These are phyloP conservation scores for Pseudolaguvia tuberculata DNA, from an alignment of 2,113 vertebrate species.

Conservation along the genomic window DNA sequence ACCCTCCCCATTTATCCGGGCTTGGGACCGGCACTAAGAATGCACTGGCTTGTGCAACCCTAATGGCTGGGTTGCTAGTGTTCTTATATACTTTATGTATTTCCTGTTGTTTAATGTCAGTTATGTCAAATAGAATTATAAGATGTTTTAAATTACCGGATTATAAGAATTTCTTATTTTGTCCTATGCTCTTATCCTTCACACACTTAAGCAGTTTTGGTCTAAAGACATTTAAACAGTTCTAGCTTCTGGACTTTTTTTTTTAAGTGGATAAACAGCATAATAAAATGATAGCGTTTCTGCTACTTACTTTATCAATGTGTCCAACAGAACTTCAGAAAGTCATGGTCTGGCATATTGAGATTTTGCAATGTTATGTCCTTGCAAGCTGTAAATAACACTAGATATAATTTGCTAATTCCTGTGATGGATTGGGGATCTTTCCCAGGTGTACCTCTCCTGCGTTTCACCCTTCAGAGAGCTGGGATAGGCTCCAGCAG, in stretches of 20 bases:
- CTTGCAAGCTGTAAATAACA: neutral
- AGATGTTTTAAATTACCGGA: constrained; percentile 57
- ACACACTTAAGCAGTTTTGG: constrained; percentile 50
- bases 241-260: constrained; percentile 10
- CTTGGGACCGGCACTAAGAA: too few species aligned
- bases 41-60: too few species aligned
- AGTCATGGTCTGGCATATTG: constrained; percentile 8
- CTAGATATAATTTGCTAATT: neutral
- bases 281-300: neutral
- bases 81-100: constrained; percentile 24
- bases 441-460: too few species aligned
- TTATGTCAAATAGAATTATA: neutral
- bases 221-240: constrained; percentile 1
- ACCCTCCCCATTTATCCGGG: too few species aligned
- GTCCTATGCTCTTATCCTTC: constrained; percentile 67
- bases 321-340: neutral
- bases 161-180: constrained; percentile 65
- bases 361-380: neutral
- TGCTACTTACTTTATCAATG: constrained; percentile 15
- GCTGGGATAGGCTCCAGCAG: too few species aligned
- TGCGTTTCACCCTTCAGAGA: too few species aligned
- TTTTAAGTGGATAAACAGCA: neutral
- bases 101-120: constrained; percentile 21
- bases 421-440: too few species aligned
- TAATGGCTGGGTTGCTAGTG: too few species aligned